Conservation (phyloP, 2,797 vertebrate species). For the Aphelocoma californica region DNA sequence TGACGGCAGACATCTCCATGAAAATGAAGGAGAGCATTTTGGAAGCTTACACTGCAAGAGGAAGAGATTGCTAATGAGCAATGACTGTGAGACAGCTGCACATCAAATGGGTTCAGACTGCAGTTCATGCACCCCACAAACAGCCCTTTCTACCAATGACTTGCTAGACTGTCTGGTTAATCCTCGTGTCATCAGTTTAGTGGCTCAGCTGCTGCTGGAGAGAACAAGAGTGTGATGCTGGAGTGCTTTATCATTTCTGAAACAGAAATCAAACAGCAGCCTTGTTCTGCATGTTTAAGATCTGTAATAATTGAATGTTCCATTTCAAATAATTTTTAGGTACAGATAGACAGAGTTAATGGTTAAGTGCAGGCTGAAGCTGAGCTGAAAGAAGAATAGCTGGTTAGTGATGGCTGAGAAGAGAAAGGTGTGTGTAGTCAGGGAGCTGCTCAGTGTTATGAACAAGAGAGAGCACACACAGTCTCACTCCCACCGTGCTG, state of each 20-base stretch:
- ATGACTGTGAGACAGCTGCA: neutral
- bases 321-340: slow-evolving; percentile 16
- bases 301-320: neutral
- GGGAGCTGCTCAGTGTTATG: neutral
- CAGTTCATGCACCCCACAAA: neutral
- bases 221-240: slow-evolving; percentile 47
- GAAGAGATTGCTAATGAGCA: neutral
- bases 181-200: slow-evolving; percentile 82
- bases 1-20: neutral
- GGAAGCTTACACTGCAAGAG: neutral
- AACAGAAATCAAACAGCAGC: slow-evolving; percentile 27
- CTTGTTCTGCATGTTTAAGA: neutral
- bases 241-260: slow-evolving; percentile 14
- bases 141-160: slow-evolving; percentile 84
- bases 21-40: slow-evolving; percentile 11
- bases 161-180: slow-evolving; percentile 90
- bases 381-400: slow-evolving; percentile 3
- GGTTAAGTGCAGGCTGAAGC: neutral
- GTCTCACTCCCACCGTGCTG: neutral
- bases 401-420: neutral
- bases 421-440: neutral
- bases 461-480: neutral
- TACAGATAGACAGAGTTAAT: neutral
- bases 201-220: slow-evolving; percentile 84
- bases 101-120: neutral